Conservation (phyloP, 2,888 invertebrate species). For the Apodemia mormo region DNA sequence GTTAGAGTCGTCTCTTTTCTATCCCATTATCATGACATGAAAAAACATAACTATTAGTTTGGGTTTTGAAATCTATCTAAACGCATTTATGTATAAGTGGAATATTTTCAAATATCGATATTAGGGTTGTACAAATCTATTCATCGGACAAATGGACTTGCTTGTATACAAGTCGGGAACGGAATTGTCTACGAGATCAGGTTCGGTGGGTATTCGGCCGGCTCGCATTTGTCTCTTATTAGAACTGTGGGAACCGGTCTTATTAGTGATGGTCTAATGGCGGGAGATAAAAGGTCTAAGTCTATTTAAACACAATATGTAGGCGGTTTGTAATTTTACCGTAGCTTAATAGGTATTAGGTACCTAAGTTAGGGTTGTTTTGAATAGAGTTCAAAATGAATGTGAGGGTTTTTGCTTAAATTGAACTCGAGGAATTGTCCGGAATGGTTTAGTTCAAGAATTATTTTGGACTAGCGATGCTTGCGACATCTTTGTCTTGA, state of each 20-base stretch:
- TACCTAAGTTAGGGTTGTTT: neutral
- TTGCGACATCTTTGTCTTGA: too few relatives aligned
- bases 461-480: too few relatives aligned
- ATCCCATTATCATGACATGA: too few relatives aligned
- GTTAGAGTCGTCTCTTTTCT: too few relatives aligned
- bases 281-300: conserved; percentile 11
- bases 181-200: conserved; percentile 39
- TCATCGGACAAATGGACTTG: conserved; percentile 33
- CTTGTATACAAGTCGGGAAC: conserved; percentile 36
- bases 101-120: conserved; percentile 28
- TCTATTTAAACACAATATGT: conserved; percentile 4
- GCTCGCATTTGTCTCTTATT: conserved; percentile 25
- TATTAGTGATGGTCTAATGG: conserved; percentile 30
- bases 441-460: neutral
- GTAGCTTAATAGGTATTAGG: neutral
- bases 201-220: conserved; percentile 36
- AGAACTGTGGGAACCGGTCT: conserved; percentile 37
- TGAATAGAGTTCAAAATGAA: neutral
- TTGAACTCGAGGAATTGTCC: neutral
- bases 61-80: neutral
- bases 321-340: conserved; percentile 10
- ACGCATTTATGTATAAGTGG: neutral
- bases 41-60: neutral
- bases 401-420: neutral
- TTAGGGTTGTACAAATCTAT: conserved; percentile 34